Evolutionary conservation across 2,797 vertebrate species (phyloP).

Genomic region (Vultur gryphus): DNA sequence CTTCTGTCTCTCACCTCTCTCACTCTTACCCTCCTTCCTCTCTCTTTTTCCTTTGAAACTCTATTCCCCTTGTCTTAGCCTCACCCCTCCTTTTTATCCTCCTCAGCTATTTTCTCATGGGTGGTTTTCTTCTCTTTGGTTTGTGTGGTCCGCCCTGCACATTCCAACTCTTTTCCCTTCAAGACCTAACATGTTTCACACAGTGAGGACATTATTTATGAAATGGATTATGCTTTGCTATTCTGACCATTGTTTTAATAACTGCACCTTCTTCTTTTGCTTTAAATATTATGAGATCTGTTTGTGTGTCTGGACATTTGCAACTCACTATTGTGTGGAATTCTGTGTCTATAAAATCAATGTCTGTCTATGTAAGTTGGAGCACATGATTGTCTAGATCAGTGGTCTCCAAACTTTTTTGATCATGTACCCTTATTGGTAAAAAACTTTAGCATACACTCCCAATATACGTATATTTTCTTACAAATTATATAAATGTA

Average conservation of each 20-base stretch:
- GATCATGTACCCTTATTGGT: fast-evolving
- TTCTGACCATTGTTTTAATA: conserved; percentile 38
- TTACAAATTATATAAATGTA: neutral
- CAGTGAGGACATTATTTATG: conserved; percentile 33
- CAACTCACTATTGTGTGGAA: neutral
- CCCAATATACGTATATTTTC: fast-evolving
- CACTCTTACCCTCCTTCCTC: conserved; percentile 13
- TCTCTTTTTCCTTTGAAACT: conserved; percentile 31
- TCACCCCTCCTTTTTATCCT: conserved; percentile 42
- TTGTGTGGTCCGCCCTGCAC: conserved; percentile 60
- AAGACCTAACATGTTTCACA: conserved; percentile 61
- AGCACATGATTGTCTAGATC: neutral
- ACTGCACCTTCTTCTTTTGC: neutral
- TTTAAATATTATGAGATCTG: neutral
- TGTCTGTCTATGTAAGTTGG: neutral
- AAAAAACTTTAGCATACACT: neutral
- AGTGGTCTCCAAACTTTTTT: neutral
- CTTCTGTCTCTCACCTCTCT: neutral
- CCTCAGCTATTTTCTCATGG: conserved; percentile 34
- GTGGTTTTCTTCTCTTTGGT: conserved; percentile 53
- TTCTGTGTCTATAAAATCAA: neutral
- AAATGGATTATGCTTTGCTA: conserved; percentile 36
- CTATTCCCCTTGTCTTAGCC: conserved; percentile 23
- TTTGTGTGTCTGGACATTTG: neutral
- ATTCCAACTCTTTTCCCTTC: conserved; percentile 65